Percentiles rank a stretch among this genome's conserved stretches.
These are phyloP conservation scores for Prionailurus viverrinus DNA, from an alignment of 2,113 vertebrate genomes.

Conservation along the genomic window DNA sequence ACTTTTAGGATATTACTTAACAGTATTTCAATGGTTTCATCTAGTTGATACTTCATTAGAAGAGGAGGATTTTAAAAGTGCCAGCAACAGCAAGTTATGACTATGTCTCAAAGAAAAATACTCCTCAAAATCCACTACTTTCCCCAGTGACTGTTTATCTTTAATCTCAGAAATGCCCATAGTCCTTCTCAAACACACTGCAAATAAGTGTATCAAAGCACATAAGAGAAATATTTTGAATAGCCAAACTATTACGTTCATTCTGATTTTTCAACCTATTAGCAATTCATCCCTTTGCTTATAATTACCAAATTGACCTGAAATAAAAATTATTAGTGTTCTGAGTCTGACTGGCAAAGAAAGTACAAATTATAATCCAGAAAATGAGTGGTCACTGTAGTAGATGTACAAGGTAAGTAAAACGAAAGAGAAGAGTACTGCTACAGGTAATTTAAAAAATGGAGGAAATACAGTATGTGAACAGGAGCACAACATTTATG, in stretches of 20 bases:
- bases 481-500: not conserved
- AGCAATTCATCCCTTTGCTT: constrained; percentile 43
- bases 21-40: not conserved
- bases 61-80: constrained; percentile 13
- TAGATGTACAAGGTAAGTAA: not conserved
- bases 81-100: constrained; percentile 34
- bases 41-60: constrained; percentile 1
- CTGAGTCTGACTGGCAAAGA: not conserved
- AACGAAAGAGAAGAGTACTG: not conserved
- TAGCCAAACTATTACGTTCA: not conserved
- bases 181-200: not conserved
- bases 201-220: not conserved
- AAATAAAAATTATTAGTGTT: constrained; percentile 30
- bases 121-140: constrained; percentile 52
- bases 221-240: not conserved
- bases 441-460: not conserved
- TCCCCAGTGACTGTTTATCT: not conserved
- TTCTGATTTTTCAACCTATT: constrained; percentile 48
- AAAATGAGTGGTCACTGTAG: constrained; percentile 20
- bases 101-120: constrained; percentile 40
- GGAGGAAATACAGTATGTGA: constrained; percentile 35
- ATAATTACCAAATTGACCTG: constrained; percentile 41
- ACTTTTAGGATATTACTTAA: not conserved
- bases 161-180: constrained; percentile 47
- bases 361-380: constrained; percentile 47